Evolutionary conservation across 2,888 invertebrate species (phyloP).

Genomic region (Nesidiocoris tenuis): DNA sequence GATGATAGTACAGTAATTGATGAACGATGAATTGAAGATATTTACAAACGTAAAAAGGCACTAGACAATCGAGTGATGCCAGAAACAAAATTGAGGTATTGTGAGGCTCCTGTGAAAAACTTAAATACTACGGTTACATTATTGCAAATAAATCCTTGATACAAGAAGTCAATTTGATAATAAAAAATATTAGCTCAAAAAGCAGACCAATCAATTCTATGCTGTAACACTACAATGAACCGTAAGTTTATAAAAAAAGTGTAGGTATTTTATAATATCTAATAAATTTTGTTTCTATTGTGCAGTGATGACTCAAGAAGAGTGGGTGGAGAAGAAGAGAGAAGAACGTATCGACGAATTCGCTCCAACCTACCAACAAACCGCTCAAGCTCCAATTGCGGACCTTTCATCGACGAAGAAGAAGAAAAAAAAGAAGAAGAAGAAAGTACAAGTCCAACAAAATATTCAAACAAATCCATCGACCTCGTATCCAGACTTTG

Average conservation of each 20-base stretch:
- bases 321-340: conserved; percentile 75
- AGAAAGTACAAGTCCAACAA: not conserved
- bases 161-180: not conserved
- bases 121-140: not conserved
- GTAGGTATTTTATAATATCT: too few species aligned
- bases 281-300: not conserved
- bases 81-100: too few species aligned
- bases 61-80: too few species aligned
- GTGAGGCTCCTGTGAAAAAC: too few species aligned
- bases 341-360: conserved; percentile 72
- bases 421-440: conserved; percentile 31
- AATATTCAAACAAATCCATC: conserved; percentile 30
- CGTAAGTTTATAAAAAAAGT: too few species aligned
- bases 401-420: not conserved
- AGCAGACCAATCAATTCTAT: too few species aligned
- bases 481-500: conserved; percentile 5
- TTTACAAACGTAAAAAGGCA: too few species aligned
- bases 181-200: not conserved
- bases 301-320: conserved; percentile 69
- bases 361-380: conserved; percentile 62
- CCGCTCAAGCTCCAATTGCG: not conserved
- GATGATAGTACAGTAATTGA: too few species aligned
- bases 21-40: too few species aligned
- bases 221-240: too few species aligned
- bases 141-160: not conserved